Evolutionary conservation across 64 coral and sea anemone species (phyloP).

Genomic region (Catalaphyllia jardinei): DNA sequence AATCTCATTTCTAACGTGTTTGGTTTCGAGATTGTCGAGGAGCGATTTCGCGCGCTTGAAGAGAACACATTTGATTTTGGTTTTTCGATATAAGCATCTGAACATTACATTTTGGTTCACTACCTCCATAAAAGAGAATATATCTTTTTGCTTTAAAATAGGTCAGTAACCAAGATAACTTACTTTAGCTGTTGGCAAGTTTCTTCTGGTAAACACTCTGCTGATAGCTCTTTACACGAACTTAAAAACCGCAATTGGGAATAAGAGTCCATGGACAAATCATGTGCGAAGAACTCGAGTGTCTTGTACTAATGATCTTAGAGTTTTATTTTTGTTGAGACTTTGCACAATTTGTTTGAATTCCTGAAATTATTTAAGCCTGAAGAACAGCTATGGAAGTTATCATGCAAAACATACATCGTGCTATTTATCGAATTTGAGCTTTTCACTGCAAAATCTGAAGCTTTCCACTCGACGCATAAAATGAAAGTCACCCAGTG

Average conservation of each 20-base stretch:
- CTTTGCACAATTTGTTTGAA: slow-evolving; percentile 15
- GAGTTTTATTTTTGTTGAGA: slow-evolving; percentile 38
- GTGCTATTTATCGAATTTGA: background rate
- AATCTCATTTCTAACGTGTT: slow-evolving; percentile 1
- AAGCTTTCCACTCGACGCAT: background rate
- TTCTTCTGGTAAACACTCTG: slow-evolving; percentile 12
- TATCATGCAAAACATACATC: background rate
- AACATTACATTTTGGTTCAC: background rate
- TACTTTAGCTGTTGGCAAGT: slow-evolving; percentile 31
- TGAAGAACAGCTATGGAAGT: background rate
- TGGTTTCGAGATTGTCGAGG: slow-evolving; percentile 8
- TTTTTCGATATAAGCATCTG: background rate
- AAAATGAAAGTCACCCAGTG: background rate
- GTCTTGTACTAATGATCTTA: slow-evolving; percentile 33
- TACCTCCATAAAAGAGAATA: background rate
- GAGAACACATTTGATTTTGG: background rate
- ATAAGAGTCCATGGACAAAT: slow-evolving; percentile 35
- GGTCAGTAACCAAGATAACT: background rate
- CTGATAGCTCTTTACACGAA: slow-evolving; percentile 40
- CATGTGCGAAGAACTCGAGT: slow-evolving; percentile 39
- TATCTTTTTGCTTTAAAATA: background rate
- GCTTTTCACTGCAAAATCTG: background rate
- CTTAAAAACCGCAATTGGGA: slow-evolving; percentile 45
- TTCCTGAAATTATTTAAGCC: slow-evolving; percentile 26
- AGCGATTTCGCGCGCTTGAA: background rate